phyloP scores from a whole-genome alignment of 2,797 vertebrate species.

The Miichthys miiuy region DNA sequence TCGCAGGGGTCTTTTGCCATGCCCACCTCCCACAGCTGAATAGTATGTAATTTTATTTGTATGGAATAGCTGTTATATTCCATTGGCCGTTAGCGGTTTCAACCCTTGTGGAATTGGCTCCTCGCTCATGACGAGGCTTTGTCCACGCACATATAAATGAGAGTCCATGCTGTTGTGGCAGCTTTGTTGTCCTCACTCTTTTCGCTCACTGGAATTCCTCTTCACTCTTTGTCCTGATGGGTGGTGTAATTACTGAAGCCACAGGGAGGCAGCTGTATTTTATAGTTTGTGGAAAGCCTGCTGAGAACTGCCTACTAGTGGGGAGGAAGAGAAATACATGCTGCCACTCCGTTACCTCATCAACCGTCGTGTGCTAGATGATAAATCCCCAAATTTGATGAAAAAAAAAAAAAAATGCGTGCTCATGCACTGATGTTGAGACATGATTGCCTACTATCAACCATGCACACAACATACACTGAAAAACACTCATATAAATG shows the following conservation, averaged over 20 bases:
- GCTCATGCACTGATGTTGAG: slow-evolving; percentile 40
- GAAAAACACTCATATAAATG: slow-evolving; percentile 66
- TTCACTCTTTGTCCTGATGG: slow-evolving; percentile 66
- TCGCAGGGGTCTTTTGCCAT: slow-evolving; percentile 28
- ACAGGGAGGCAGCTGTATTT: slow-evolving; percentile 60
- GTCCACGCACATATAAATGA: slow-evolving; percentile 46
- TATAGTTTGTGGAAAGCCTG: slow-evolving; percentile 45
- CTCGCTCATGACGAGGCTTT: slow-evolving; percentile 22
- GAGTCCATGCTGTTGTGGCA: slow-evolving; percentile 36
- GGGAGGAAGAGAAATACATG: slow-evolving; percentile 41
- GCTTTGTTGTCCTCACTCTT: slow-evolving; percentile 44
- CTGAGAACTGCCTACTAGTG: slow-evolving; percentile 68
- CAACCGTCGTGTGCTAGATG: background rate
- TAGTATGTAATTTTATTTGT: slow-evolving; percentile 58
- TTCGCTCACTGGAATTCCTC: slow-evolving; percentile 70
- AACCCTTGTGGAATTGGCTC: slow-evolving; percentile 46
- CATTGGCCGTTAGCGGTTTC: slow-evolving; percentile 48
- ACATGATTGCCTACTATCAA: slow-evolving; percentile 29
- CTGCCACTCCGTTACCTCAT: slow-evolving; percentile 26
- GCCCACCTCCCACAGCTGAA: slow-evolving; percentile 35
- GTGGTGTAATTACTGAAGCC: slow-evolving; percentile 78
- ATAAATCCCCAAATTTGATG: slow-evolving; percentile 39
- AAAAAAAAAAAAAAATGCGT: slow-evolving; percentile 27
- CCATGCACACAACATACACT: slow-evolving; percentile 20
- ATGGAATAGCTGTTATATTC: slow-evolving; percentile 63